Conservation (phyloP, 2,797 vertebrate genomes). For the Tadarida brasiliensis region DNA sequence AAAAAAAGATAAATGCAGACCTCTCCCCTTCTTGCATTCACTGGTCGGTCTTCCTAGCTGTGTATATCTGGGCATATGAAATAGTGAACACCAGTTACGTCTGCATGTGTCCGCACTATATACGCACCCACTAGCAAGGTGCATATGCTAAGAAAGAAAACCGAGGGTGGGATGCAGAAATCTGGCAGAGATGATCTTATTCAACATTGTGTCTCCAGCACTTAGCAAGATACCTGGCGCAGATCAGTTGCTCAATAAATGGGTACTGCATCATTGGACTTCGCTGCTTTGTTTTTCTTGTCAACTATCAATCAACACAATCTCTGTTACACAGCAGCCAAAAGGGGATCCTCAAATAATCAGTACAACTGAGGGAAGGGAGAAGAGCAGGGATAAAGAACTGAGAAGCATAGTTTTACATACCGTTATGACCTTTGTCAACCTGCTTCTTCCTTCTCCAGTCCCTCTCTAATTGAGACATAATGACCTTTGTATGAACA, state of each 20-base stretch:
- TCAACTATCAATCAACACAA: neutral
- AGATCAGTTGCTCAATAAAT: neutral
- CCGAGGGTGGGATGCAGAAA: neutral
- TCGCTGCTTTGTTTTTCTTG: neutral
- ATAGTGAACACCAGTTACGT: neutral
- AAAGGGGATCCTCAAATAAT: neutral
- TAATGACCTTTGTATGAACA: neutral
- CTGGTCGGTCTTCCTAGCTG: neutral
- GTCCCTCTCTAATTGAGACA: neutral
- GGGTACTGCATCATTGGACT: neutral
- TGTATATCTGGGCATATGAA: neutral
- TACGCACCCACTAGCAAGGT: neutral
- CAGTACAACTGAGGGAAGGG: neutral
- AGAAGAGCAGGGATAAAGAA: neutral
- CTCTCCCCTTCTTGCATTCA: neutral
- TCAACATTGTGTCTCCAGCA: neutral
- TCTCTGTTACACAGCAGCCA: neutral
- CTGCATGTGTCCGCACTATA: neutral
- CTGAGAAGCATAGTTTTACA: neutral
- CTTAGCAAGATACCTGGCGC: neutral
- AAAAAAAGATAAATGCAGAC: slow-evolving; percentile 43
- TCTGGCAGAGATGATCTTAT: neutral
- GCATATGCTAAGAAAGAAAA: neutral
- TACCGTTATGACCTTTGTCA: neutral
- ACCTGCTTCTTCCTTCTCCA: neutral